Conservation (phyloP, 2,113 vertebrate genomes). For the Ophiodon elongatus region DNA sequence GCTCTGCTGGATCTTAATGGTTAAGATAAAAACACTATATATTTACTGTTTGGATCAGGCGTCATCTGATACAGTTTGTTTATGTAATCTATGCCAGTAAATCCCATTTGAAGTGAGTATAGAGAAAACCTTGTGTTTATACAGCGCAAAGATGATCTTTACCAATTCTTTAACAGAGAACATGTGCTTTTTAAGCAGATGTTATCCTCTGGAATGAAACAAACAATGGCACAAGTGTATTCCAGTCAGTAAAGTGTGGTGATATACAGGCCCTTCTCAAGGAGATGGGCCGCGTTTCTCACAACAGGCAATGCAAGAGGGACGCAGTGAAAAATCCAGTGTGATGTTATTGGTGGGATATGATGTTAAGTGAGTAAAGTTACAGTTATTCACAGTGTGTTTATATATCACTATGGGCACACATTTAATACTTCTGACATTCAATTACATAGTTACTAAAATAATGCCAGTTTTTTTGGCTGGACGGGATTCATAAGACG, state of each 20-base stretch:
- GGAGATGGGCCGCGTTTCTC: conserved; percentile 8
- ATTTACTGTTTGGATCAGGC: conserved; percentile 10
- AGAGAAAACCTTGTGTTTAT: conserved; percentile 39
- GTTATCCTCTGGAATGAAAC: conserved; percentile 29
- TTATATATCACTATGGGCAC: conserved; percentile 6
- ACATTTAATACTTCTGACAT: neutral
- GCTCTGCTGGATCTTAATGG: neutral
- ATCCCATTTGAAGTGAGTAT: conserved; percentile 24
- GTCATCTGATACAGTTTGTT: conserved; percentile 28
- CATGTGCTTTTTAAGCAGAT: conserved; percentile 45
- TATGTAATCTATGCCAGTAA: conserved; percentile 30
- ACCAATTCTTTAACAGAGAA: conserved; percentile 34
- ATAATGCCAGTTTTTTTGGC: neutral
- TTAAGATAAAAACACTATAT: conserved; percentile 4
- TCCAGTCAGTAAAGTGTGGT: neutral
- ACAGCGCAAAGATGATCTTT: neutral
- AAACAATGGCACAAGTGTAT: conserved; percentile 25
- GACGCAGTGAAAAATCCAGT: conserved; percentile 8
- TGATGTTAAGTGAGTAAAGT: neutral
- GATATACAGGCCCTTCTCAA: neutral
- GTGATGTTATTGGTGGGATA: conserved; percentile 23
- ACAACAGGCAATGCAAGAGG: neutral
- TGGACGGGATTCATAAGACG: neutral
- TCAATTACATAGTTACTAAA: neutral
- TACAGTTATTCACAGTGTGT: conserved; percentile 7